A percentile compares a stretch with the other conserved stretches of the same genome.
Conservation (phyloP, 2,113 vertebrate species). For the Apistogramma diplotaenia region DNA sequence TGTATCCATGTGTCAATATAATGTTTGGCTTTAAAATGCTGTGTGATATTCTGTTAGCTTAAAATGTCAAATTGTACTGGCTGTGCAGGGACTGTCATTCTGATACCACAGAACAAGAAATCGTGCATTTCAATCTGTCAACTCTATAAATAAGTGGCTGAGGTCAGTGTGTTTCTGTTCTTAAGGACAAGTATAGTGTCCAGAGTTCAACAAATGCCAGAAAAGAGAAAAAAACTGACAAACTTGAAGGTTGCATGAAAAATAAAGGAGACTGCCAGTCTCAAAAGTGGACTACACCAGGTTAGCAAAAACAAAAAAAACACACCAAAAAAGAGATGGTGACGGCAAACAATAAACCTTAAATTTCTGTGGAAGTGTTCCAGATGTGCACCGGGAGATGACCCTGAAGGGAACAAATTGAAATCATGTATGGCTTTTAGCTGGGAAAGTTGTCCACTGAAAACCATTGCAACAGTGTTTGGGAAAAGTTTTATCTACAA, state of each 20-base stretch:
- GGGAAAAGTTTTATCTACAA: not conserved
- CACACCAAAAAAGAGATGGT: not conserved
- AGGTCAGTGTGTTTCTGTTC: not conserved
- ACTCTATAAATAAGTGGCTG: conserved; percentile 1
- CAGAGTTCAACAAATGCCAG: not conserved
- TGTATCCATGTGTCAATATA: conserved; percentile 57
- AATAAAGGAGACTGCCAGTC: not conserved
- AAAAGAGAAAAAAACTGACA: not conserved
- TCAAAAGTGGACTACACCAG: not conserved
- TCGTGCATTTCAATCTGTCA: not conserved
- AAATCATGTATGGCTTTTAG: not conserved
- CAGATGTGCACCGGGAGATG: not conserved
- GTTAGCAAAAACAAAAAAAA: too few species aligned
- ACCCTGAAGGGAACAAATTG: not conserved
- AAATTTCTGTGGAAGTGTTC: not conserved
- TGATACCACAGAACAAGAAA: conserved; percentile 21
- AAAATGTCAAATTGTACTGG: conserved; percentile 25
- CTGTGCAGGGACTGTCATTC: conserved; percentile 6
- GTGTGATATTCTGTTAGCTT: conserved; percentile 34
- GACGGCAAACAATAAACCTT: not conserved
- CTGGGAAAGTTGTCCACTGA: not conserved
- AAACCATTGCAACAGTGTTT: not conserved
- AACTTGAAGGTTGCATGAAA: not conserved
- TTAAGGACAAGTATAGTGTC: not conserved
- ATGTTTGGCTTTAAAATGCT: conserved; percentile 38